Percentiles rank a stretch among this genome's conserved stretches.
phyloP scores from a whole-genome alignment of 2,113 vertebrate species.

The Myxocyprinus asiaticus region DNA sequence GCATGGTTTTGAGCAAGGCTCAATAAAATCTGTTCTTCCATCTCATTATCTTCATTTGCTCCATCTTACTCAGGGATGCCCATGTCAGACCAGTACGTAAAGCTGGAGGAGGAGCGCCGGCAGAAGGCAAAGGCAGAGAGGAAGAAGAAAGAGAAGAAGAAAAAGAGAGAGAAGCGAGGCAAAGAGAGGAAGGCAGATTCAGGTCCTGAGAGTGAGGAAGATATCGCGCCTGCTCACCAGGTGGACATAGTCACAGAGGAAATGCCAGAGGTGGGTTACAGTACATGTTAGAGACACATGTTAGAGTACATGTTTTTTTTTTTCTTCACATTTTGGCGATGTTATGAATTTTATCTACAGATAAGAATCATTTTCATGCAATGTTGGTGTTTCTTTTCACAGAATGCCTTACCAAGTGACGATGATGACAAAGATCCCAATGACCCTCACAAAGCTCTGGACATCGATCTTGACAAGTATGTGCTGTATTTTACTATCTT shows the following conservation, averaged over 20 bases:
- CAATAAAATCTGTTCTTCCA: background rate
- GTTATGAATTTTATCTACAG: too few relatives aligned
- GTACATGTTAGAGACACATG: too few relatives aligned
- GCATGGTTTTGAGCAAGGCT: too few relatives aligned
- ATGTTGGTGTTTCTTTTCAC: slow-evolving; percentile 12
- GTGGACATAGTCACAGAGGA: slow-evolving; percentile 97
- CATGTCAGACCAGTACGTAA: slow-evolving; percentile 94
- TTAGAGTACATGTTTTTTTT: too few relatives aligned
- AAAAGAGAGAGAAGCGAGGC: slow-evolving; percentile 80
- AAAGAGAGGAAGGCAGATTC: slow-evolving; percentile 82
- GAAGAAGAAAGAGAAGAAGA: slow-evolving; percentile 88
- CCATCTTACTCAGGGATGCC: slow-evolving; percentile 81
- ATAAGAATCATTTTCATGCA: too few relatives aligned
- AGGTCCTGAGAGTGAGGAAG: slow-evolving; percentile 92
- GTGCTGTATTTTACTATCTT: slow-evolving; percentile 54
- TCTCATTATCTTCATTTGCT: background rate
- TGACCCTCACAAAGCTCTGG: slow-evolving; percentile 95
- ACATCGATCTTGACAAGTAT: slow-evolving; percentile 97
- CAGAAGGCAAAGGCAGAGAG: slow-evolving; percentile 89
- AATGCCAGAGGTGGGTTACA: slow-evolving; percentile 89
- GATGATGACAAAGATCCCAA: slow-evolving; percentile 98
- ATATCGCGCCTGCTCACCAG: slow-evolving; percentile 90
- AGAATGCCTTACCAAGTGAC: slow-evolving; percentile 98
- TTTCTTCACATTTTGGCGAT: too few relatives aligned
- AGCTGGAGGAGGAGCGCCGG: slow-evolving; percentile 90